Evolutionary conservation across 2,113 vertebrate genomes (phyloP).

Genomic region (Dryoscopus gambensis): DNA sequence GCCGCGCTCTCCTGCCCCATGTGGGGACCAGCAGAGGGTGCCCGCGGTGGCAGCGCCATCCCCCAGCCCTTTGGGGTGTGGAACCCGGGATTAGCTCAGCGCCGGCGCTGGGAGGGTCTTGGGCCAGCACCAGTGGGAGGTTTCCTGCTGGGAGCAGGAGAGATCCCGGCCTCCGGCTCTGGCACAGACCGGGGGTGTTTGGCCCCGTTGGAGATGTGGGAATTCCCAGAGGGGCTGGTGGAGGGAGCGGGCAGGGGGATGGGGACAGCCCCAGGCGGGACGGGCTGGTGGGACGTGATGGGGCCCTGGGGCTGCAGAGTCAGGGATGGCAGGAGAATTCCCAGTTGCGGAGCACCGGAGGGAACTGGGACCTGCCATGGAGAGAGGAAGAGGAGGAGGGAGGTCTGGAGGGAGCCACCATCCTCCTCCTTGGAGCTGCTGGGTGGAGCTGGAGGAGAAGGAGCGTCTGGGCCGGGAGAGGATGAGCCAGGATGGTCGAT

Average conservation of each 20-base stretch:
- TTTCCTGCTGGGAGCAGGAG: neutral
- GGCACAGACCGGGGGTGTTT: neutral
- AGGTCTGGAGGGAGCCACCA: neutral
- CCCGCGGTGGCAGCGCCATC: accelerated
- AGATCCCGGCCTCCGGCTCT: accelerated
- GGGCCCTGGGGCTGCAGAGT: neutral
- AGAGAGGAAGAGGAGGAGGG: neutral
- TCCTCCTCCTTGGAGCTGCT: neutral
- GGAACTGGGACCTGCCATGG: neutral
- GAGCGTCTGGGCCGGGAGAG: accelerated
- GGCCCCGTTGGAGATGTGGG: accelerated
- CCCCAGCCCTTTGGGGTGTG: neutral
- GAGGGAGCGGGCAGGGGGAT: accelerated
- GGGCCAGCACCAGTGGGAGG: neutral
- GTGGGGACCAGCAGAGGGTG: neutral
- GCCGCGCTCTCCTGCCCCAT: accelerated
- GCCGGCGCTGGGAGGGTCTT: neutral
- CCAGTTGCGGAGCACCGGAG: neutral
- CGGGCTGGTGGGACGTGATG: accelerated
- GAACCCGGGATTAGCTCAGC: accelerated
- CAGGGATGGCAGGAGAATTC: accelerated
- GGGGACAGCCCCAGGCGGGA: accelerated
- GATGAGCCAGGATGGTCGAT: accelerated
- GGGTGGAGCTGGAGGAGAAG: neutral
- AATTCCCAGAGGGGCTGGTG: neutral